Conservation (phyloP, 1,140 invertebrate genomes). For the Drosophila ananassae region DNA sequence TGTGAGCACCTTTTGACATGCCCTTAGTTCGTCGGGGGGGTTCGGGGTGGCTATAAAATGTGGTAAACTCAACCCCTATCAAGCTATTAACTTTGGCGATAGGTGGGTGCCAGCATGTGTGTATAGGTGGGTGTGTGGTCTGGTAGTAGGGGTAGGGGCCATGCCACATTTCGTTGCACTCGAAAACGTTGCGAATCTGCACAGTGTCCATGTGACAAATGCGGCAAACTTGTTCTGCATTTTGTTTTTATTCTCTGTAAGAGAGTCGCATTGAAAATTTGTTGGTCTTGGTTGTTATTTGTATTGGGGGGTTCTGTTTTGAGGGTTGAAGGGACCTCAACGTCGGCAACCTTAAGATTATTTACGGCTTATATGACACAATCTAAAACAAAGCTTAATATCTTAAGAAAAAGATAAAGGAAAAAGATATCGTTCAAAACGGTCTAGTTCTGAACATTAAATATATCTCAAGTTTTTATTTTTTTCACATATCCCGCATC, state of each 20-base stretch:
- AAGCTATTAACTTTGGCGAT: conserved; percentile 48
- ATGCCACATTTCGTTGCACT: conserved; percentile 63
- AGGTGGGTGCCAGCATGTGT: conserved; percentile 1
- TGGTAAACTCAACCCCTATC: conserved; percentile 54
- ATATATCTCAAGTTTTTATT: no score
- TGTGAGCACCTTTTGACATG: conserved; percentile 65
- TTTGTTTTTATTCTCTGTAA: neutral
- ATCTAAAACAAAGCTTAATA: no score
- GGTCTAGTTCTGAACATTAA: no score
- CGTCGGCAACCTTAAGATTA: no score
- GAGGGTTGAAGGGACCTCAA: no score
- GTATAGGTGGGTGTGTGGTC: conserved; percentile 15
- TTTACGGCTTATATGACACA: no score
- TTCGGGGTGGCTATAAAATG: conserved; percentile 53
- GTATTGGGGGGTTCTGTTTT: no score
- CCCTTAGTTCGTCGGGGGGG: conserved; percentile 2
- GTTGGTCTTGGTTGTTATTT: no score
- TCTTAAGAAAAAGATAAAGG: no score
- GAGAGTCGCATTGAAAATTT: neutral
- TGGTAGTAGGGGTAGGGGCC: neutral
- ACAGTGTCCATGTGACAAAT: conserved; percentile 60
- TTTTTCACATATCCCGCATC: no score
- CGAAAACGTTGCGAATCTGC: conserved; percentile 17
- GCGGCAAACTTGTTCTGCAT: conserved; percentile 57
- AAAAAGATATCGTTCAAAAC: no score